Conservation (phyloP, 2,797 vertebrate species). For the Hydrophis major region DNA sequence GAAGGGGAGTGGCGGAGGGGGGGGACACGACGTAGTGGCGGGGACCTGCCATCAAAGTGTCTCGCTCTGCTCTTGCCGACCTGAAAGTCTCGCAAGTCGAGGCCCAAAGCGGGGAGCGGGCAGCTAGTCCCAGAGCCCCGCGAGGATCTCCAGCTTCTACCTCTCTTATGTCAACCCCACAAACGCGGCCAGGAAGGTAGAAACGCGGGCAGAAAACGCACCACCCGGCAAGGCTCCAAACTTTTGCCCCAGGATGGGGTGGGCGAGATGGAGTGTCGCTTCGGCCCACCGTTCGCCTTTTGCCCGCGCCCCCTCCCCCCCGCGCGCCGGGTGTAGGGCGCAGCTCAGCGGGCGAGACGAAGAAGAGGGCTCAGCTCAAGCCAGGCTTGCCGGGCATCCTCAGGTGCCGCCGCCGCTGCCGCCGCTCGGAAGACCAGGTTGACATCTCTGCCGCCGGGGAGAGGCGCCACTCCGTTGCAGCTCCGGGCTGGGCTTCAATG, state of each 20-base stretch:
- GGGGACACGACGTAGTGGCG: neutral
- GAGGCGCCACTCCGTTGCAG: neutral
- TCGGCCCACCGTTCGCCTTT: neutral
- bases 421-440: neutral
- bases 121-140: neutral
- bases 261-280: neutral
- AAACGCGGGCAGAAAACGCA: neutral
- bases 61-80: neutral
- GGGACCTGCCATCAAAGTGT: neutral
- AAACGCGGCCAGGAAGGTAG: neutral
- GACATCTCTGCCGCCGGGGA: neutral
- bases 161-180: neutral
- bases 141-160: neutral
- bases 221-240: neutral
- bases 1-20: neutral
- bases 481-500: neutral
- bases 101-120: no score
- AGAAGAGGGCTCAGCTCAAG: neutral
- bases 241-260: neutral
- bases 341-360: neutral
- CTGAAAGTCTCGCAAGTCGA: neutral
- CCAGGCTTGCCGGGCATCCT: neutral
- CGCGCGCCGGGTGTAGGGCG: neutral
- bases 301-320: fast-evolving
- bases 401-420: neutral